Base-by-base conservation (phyloP, 2,888 invertebrate genomes). In the Galeruca laticollis region DNA sequence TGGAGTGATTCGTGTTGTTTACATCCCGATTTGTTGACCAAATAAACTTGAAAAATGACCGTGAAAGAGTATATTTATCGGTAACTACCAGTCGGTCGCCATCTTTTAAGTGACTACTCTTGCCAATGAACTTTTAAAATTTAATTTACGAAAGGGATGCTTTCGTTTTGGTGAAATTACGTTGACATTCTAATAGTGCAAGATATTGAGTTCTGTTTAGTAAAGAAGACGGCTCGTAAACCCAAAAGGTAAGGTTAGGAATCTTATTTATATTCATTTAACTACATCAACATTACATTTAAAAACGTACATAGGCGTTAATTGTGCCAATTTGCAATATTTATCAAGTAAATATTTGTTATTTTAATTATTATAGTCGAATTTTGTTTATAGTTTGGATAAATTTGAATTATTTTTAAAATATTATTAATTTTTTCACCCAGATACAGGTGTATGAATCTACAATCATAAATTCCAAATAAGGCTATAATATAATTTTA, bases 91-190 rank as follows among this genome's bases (percentile, higher is more conserved):
- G 85, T 84, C 86, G 86, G 87, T 87, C 87, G 88, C 88, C 88
- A 88, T 88, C 88, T 88, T 88, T 86, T 86, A 86, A 85, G 86
- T 86, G 84, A 87, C 84, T 87, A 82, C 79, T 77, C 65, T 26
- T 67, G 57, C 60, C 78, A 78, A 82, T 78, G 78, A 78, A 78
- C 75, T 77, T 76, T 71, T 70, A 69, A 78, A 81, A 80, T 81
- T 80, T 77, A 79, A 77, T 80, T 79, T 76, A 71, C 74, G 71
- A 71, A 78, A 75, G 80, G 79, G 77, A 80, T 82, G 79, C 71
- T 78, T 77, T 77, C 76, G 73, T 76, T 76, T 76, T 73, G 70
- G 76, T 78, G 74, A 80, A 75, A 75, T 77, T 73, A 71, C 71
- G 80, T 80, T 79, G 69, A 68, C n/a, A 51, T 75, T 72, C 69